Base-by-base conservation (phyloP, 2,113 vertebrate genomes). In the Anoplopoma fimbria region DNA sequence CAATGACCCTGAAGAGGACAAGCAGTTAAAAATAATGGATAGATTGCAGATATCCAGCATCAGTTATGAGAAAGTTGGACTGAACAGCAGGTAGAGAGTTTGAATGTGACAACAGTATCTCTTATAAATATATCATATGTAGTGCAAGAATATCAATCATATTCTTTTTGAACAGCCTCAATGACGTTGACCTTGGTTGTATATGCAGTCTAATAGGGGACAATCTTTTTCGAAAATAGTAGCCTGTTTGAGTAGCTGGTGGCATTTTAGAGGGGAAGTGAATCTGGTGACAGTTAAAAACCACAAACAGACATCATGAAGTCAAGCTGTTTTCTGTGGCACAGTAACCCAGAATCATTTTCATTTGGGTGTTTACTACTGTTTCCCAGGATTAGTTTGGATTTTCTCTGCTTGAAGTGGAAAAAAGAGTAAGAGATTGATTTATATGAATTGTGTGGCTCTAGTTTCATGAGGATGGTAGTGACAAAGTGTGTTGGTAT, bases 181-280 rank as follows among this genome's bases (percentile, higher is more conserved):
- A 17, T 61, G 2, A 33, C 27, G 10, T 19, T 47, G 38, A 60
- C 67, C 57, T 51, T 17, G 23, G 21, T 25, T 38, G 27, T 1
- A n/a, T n/a, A n/a, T n/a, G 0, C 51, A 34, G 21, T 63, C 6
- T 27, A 0, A 27, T 9, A 36, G 7, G 55, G 42, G 72, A 8
- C 17, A 0, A n/a, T 15, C 1, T 0, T 8, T 63, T 57, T 42
- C n/a, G 19, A 45, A 29, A 53, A 61, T 13, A 3, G n/a, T 47
- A 0, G 23, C 33, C n/a, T 17, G 42, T 12, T 67, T 15, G n/a
- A 45, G 60, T 1, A 13, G 25, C 13, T 57, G 1, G 67, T 15
- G 79, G 51, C n/a, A 74, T 73, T 73, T 36, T 17, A 4, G 67
- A 70, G 72, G 13, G 88, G 87, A 90, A 86, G 42, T 80, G 53